Percentiles rank a stretch among this genome's conserved stretches.
These are phyloP conservation scores for Apostichopus parvimensis DNA, from an alignment of 35 echinoderm and acorn worm genomes.

Conservation along the genomic window DNA sequence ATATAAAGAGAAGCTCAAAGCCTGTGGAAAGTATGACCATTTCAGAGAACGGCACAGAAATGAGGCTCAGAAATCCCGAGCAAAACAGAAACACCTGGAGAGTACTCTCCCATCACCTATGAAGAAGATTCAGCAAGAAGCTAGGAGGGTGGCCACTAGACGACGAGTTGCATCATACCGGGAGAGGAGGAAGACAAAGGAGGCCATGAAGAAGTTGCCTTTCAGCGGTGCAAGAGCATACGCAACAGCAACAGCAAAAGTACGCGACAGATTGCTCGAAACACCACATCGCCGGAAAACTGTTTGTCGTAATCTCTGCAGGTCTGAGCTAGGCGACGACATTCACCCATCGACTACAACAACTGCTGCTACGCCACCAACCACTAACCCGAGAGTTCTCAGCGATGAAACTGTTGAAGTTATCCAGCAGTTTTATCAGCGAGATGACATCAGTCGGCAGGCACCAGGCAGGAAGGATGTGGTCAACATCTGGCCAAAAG, in stretches of 20 bases:
- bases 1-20: conserved; percentile 45
- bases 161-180: neutral
- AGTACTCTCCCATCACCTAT: neutral
- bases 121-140: neutral
- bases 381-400: neutral
- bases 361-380: too few relatives aligned
- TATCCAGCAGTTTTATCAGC: conserved; percentile 32
- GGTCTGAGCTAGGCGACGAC: too few relatives aligned
- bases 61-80: neutral
- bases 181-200: neutral
- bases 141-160: neutral
- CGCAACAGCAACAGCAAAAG: conserved; percentile 59
- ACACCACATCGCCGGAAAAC: conserved; percentile 3
- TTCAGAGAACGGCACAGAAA: conserved; percentile 4
- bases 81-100: neutral
- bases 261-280: neutral
- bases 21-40: conserved; percentile 51
- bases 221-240: conserved; percentile 57
- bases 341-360: neutral
- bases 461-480: conserved; percentile 29
- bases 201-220: conserved; percentile 39
- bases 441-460: conserved; percentile 64
- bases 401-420: neutral
- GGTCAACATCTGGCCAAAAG: neutral
- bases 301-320: neutral